Evolutionary conservation across 2,797 vertebrate species (phyloP).

Genomic region (Furcifer pardalis): DNA sequence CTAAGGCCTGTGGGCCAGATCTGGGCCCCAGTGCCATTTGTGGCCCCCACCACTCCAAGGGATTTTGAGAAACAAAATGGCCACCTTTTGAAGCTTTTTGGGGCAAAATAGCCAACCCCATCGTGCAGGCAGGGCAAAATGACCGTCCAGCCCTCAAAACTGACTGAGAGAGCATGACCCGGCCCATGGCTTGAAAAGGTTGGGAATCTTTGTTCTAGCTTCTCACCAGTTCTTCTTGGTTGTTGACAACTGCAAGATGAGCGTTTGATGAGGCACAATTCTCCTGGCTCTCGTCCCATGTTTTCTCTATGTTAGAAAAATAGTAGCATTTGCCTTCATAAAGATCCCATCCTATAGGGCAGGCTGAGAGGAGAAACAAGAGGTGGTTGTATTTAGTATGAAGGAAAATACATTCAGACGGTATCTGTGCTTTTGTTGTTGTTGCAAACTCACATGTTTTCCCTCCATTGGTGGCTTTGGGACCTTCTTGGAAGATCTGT

Average conservation of each 20-base stretch:
- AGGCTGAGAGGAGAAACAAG: background rate
- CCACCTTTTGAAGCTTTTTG: too few species aligned
- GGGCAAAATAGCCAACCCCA: too few species aligned
- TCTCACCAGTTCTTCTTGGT: conserved; percentile 23
- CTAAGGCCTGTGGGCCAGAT: too few species aligned
- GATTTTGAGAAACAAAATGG: too few species aligned
- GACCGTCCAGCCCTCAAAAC: too few species aligned
- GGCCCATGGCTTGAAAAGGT: too few species aligned
- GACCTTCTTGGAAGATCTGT: background rate
- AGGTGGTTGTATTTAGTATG: background rate
- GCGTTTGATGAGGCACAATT: background rate
- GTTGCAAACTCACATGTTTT: background rate
- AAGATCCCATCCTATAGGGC: background rate
- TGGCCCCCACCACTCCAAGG: too few species aligned
- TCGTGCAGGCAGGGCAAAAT: too few species aligned
- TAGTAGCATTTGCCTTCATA: conserved; percentile 20
- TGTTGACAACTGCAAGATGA: conserved; percentile 15
- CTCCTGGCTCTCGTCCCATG: background rate
- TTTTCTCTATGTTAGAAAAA: conserved; percentile 1
- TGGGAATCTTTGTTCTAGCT: too few species aligned
- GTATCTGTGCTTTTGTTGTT: background rate
- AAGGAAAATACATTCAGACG: background rate
- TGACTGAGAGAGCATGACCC: too few species aligned
- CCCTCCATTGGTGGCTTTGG: background rate
- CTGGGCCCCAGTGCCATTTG: too few species aligned